Evolutionary conservation across 2,888 invertebrate species (phyloP), one percentile per base, ranked within the genome.

Genomic region (Nesidiocoris tenuis): DNA sequence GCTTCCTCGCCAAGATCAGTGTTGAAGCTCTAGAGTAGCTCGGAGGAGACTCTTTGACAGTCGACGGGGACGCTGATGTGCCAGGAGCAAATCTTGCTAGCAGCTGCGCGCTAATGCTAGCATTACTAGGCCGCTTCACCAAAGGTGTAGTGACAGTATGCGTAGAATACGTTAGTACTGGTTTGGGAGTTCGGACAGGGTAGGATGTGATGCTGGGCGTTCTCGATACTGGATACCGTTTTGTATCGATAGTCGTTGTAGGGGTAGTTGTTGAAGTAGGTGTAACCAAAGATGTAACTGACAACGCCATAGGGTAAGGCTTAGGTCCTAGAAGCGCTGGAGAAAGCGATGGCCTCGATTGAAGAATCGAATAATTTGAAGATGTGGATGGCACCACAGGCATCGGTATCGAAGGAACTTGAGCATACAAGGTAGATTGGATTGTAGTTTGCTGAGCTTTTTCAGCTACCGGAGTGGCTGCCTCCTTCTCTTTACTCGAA

Each of bases 141-240:
- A 54, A 19, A 25, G 72, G 72, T 7, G 61, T 72, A 54, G 72
- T 61, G 9, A 72, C 54, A 3, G 72, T 72, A 39, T 72, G 24
- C 19, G 72, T 72, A 21, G 72, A 61, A 16, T 72, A 72, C 1
- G 72, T 72, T 16, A 72, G 21, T n/a, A 72, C 17, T 17, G 72
- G 72, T 72, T 72, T 72, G 18, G 70, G n/a, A 9, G 70, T 39
- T 7, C 5, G 3, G 12, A 39, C 12, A 7, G 39, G 39, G 39
- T 39, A 39, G 12, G 65, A 65, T 9, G 24, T 25, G 12, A 25
- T 25, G 25, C 65, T 25, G 1, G 65, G 65, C 5, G 65, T 65
- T 25, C 65, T 23, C 5, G 72, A 72, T 19, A 72, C 54, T 16
- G 72, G 72, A 61, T 72, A 72, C 12, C 25, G 19, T 61, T 39